Percentiles rank a stretch among this genome's conserved stretches.
phyloP scores from a whole-genome alignment of 37 sponge, comb jelly and placozoan genomes.

The Halisarca cf. caerulea region DNA sequence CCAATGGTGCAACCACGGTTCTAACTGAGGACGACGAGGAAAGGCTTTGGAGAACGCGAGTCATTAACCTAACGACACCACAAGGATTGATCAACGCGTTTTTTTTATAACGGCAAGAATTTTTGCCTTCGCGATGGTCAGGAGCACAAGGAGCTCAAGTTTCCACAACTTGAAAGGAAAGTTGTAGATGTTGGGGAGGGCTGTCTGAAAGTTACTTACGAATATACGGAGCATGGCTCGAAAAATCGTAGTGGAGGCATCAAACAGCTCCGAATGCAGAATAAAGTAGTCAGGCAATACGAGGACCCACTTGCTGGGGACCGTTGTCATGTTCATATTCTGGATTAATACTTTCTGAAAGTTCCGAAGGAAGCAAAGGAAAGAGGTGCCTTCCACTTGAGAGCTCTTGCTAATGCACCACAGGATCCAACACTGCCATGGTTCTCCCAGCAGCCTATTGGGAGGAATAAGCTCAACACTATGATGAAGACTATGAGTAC shows the following conservation, averaged over 20 bases:
- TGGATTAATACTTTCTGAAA: neutral
- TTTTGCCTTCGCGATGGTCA: constrained; percentile 43
- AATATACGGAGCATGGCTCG: constrained; percentile 44
- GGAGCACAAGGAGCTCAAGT: constrained; percentile 43
- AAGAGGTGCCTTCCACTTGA: constrained; percentile 10
- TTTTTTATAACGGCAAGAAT: constrained; percentile 47
- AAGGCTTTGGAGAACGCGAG: no score
- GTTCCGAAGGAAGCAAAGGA: neutral
- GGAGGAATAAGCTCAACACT: no score
- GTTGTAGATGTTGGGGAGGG: neutral
- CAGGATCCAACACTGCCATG: neutral
- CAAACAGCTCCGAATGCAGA: constrained; percentile 1
- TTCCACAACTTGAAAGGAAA: constrained; percentile 14
- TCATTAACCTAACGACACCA: no score
- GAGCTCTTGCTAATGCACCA: neutral
- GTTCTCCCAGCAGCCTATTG: no score
- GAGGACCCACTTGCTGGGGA: neutral
- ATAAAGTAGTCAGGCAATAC: constrained; percentile 31
- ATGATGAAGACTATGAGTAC: no score
- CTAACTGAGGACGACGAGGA: no score
- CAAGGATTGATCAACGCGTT: no score
- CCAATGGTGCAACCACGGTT: no score
- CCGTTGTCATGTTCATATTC: constrained; percentile 2
- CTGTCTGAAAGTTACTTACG: neutral
- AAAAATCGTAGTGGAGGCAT: constrained; percentile 52